These are phyloP conservation scores for Gnathonemus echidnorhynchus DNA, from an alignment of 2,113 vertebrate genomes.

Conservation along the genomic window DNA sequence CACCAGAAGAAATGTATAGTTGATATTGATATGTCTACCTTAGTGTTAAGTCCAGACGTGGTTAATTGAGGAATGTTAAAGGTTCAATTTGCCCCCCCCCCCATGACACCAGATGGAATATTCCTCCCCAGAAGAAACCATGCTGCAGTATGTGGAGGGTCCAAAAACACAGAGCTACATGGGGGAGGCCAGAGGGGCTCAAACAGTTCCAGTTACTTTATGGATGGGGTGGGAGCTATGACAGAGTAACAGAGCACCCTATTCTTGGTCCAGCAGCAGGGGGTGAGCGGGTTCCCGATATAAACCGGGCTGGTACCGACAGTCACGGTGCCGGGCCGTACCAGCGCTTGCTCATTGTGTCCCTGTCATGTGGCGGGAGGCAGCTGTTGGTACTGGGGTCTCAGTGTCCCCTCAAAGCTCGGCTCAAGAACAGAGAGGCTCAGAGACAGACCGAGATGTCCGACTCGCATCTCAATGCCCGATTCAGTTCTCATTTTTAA, in stretches of 20 bases:
- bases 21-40: background rate
- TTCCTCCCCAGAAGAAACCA: background rate
- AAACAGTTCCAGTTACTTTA: background rate
- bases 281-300: background rate
- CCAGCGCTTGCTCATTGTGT: conserved; percentile 42
- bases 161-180: background rate
- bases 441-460: background rate
- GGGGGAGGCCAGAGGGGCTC: background rate
- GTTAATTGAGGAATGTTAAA: background rate
- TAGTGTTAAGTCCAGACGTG: background rate
- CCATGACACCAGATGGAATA: background rate
- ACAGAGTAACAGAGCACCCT: background rate
- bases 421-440: background rate
- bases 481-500: background rate
- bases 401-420: conserved; percentile 35
- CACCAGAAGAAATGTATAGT: background rate
- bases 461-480: background rate
- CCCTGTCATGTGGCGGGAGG: conserved; percentile 25
- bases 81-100: background rate
- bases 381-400: conserved; percentile 26
- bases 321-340: conserved; percentile 43
- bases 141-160: background rate
- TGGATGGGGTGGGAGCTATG: background rate
- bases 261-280: background rate
- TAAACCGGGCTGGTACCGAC: conserved; percentile 53